phyloP scores from a whole-genome alignment of 2,797 vertebrate species.

The Mormyrops attenuatus region DNA sequence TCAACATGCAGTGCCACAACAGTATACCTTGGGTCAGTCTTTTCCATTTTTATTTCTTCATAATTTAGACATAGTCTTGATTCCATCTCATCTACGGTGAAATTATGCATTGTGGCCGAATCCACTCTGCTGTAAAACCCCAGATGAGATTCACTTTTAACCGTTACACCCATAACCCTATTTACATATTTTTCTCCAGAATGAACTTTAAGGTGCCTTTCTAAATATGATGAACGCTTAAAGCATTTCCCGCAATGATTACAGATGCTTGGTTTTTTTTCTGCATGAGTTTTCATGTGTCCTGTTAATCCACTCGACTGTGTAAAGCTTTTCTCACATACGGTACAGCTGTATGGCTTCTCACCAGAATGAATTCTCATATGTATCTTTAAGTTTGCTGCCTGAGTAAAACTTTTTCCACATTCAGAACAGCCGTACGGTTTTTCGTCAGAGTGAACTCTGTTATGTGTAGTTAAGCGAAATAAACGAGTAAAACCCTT shows the following conservation, averaged over 20 bases:
- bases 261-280: conserved; percentile 41
- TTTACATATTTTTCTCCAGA: conserved; percentile 37
- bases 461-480: conserved; percentile 40
- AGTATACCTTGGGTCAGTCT: background rate
- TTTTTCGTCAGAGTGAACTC: conserved; percentile 44
- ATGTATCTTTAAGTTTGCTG: conserved; percentile 41
- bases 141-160: background rate
- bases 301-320: conserved; percentile 42
- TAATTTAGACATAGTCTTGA: background rate
- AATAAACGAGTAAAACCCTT: background rate
- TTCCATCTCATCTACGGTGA: background rate
- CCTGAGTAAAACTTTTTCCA: conserved; percentile 41
- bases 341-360: conserved; percentile 50
- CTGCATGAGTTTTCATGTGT: conserved; percentile 43
- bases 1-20: background rate
- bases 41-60: background rate
- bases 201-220: conserved; percentile 41
- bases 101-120: background rate
- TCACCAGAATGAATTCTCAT: conserved; percentile 55
- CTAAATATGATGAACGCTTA: conserved; percentile 41
- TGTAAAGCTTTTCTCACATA: conserved; percentile 42
- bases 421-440: conserved; percentile 38
- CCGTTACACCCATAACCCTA: background rate
- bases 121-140: background rate
- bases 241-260: conserved; percentile 41